phyloP scores from a whole-genome alignment of 2,113 vertebrate genomes.

The Xiphophorus hellerii region DNA sequence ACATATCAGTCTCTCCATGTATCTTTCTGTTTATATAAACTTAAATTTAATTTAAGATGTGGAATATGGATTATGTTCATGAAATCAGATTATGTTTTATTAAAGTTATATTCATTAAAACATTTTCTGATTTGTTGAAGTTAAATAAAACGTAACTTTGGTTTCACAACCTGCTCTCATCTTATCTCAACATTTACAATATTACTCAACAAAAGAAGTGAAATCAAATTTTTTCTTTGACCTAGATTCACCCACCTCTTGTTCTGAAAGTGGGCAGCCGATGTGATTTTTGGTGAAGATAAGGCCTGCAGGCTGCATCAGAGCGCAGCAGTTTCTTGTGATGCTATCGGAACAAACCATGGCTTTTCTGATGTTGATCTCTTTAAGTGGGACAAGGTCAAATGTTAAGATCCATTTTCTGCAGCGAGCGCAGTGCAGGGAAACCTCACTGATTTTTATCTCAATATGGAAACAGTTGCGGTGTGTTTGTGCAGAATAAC shows the following conservation, averaged over 20 bases:
- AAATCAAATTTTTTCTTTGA: background rate
- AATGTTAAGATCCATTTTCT: background rate
- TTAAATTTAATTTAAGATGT: background rate
- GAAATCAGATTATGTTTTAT: background rate
- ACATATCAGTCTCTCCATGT: background rate
- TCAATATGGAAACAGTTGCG: background rate
- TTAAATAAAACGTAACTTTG: no score
- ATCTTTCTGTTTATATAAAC: background rate
- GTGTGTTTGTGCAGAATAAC: background rate
- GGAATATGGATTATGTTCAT: background rate
- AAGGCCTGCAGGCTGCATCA: background rate
- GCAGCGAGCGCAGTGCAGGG: fast-evolving
- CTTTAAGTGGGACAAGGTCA: background rate
- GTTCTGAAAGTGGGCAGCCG: background rate
- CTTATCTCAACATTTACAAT: background rate
- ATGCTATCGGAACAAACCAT: background rate
- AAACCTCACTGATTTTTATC: slow-evolving; percentile 28
- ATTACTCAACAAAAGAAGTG: background rate
- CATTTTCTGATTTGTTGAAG: no score
- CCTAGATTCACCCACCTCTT: background rate
- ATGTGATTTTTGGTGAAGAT: background rate
- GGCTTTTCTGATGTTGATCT: background rate
- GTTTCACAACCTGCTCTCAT: background rate
- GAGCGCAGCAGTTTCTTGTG: background rate
- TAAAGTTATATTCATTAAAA: background rate